Conservation (phyloP, 2,113 vertebrate genomes). For the Calypte anna region DNA sequence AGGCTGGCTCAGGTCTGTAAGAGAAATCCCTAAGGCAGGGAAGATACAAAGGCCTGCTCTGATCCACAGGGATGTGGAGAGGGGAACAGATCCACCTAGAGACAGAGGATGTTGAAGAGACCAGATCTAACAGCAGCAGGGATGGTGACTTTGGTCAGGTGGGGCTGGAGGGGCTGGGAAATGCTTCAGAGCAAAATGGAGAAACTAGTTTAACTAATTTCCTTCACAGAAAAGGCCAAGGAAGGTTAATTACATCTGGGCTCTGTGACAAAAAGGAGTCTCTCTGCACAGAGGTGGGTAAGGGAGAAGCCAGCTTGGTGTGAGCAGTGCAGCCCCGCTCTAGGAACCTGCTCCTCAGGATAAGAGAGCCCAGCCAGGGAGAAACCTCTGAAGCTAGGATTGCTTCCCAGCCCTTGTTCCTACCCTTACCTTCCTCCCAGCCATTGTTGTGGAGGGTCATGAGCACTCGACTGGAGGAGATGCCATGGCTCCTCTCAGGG, state of each 20-base stretch:
- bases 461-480: slow-evolving; percentile 74
- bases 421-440: slow-evolving; percentile 76
- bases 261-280: background rate
- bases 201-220: background rate
- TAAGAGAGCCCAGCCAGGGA: background rate
- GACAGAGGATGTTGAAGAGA: background rate
- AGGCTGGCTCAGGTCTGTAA: background rate
- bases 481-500: slow-evolving; percentile 71
- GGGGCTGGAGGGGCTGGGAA: background rate
- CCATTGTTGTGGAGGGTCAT: slow-evolving; percentile 82
- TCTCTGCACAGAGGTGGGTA: background rate
- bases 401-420: background rate
- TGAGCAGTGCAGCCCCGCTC: background rate
- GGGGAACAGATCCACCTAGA: background rate
- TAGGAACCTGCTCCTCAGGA: background rate
- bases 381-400: background rate
- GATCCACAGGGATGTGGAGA: accelerated
- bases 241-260: background rate
- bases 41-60: background rate
- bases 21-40: background rate
- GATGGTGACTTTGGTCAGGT: background rate
- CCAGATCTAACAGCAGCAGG: background rate
- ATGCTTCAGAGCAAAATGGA: background rate
- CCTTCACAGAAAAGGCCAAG: background rate
- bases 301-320: background rate